A percentile compares a stretch with the other conserved stretches of the same genome.
Conservation (phyloP, 2,113 vertebrate genomes). For the Barbus barbus region DNA sequence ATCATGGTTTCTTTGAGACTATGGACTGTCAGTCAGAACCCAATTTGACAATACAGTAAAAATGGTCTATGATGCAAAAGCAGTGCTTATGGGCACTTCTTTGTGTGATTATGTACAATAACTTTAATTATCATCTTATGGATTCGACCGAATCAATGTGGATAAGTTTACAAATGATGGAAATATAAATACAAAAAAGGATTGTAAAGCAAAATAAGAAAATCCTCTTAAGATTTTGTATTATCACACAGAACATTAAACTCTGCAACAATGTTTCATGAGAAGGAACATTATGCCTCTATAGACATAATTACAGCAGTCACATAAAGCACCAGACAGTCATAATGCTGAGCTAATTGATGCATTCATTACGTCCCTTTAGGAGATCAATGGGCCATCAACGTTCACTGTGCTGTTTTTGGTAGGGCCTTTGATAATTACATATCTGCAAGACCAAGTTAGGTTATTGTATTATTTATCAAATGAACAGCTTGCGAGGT, state of each 20-base stretch:
- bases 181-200: too few relatives aligned
- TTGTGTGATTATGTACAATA: too few relatives aligned
- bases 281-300: conserved; percentile 7
- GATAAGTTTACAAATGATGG: too few relatives aligned
- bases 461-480: conserved; percentile 15
- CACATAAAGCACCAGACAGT: conserved; percentile 22
- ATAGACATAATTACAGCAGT: conserved; percentile 16
- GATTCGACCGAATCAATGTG: too few relatives aligned
- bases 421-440: neutral
- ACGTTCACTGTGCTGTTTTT: neutral
- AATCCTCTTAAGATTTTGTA: neutral
- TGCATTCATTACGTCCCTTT: neutral
- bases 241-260: conserved; percentile 1
- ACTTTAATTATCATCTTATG: too few relatives aligned
- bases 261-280: conserved; percentile 7
- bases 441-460: neutral
- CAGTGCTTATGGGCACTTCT: too few relatives aligned
- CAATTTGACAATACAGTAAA: too few relatives aligned
- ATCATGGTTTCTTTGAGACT: too few relatives aligned
- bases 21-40: too few relatives aligned
- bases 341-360: conserved; percentile 21
- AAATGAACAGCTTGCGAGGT: neutral
- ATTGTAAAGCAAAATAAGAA: conserved; percentile 11
- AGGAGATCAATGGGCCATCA: neutral
- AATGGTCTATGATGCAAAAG: too few relatives aligned